Conservation (phyloP, 1,140 invertebrate species). For the Trachymyrmex septentrionalis region DNA sequence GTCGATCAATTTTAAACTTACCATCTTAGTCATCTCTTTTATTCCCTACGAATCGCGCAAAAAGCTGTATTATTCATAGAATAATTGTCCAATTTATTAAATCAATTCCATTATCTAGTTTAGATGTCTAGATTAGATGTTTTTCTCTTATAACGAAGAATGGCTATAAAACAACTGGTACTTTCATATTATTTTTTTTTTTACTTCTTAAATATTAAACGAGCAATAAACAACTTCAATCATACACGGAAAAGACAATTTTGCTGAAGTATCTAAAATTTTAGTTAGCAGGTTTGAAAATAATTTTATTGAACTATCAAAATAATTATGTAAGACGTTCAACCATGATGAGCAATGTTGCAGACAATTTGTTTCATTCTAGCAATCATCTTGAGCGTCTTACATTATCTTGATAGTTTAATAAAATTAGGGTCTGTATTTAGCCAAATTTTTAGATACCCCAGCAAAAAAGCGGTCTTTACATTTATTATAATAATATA, state of each 20-base stretch:
- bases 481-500: background rate
- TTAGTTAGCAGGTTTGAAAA: too few species aligned
- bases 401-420: too few species aligned
- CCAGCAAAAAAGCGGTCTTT: too few species aligned
- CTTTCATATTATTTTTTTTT: background rate
- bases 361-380: too few species aligned
- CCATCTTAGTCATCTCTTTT: background rate
- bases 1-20: slow-evolving; percentile 27
- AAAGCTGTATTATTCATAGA: background rate
- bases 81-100: slow-evolving; percentile 5
- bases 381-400: too few species aligned
- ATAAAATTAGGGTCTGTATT: too few species aligned
- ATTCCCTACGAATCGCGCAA: background rate
- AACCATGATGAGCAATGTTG: too few species aligned
- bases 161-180: background rate
- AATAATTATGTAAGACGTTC: too few species aligned
- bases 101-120: background rate
- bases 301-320: too few species aligned
- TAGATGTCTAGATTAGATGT: background rate
- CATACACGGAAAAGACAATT: background rate
- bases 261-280: too few species aligned
- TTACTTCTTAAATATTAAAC: background rate
- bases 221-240: background rate
- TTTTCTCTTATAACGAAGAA: background rate
- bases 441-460: too few species aligned